Percentiles rank a stretch among this genome's conserved stretches.
phyloP scores from a whole-genome alignment of 2,888 invertebrate species.

The Lamproptera curius region DNA sequence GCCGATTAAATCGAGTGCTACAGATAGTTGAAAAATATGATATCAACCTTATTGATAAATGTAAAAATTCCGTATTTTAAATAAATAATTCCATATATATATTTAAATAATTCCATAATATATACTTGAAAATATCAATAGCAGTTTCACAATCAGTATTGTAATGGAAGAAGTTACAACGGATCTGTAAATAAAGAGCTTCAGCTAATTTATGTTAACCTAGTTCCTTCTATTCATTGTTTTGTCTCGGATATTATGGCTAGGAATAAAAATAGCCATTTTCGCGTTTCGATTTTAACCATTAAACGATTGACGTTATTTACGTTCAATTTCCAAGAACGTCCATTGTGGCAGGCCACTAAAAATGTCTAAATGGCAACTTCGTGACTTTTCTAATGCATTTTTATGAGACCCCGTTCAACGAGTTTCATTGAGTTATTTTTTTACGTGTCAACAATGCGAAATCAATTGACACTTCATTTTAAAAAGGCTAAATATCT shows the following conservation, averaged over 20 bases:
- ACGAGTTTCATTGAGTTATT: conserved; percentile 15
- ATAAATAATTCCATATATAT: not conserved
- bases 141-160: too few species aligned
- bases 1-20: not conserved
- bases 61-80: not conserved
- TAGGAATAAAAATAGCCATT: not conserved
- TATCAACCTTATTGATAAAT: not conserved
- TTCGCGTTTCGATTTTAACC: not conserved
- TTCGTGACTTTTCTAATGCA: conserved; percentile 3
- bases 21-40: not conserved
- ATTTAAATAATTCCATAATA: not conserved
- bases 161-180: not conserved
- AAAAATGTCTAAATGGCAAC: conserved; percentile 5
- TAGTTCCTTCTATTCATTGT: not conserved
- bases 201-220: not conserved
- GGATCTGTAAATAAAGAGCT: not conserved
- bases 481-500: too few species aligned
- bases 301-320: conserved; percentile 1
- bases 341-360: conserved; percentile 1
- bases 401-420: conserved; percentile 2
- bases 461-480: too few species aligned
- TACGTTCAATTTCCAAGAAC: conserved; percentile 9
- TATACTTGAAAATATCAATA: too few species aligned
- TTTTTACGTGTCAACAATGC: too few species aligned
- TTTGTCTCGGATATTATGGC: not conserved